Conservation (phyloP, 2,888 invertebrate genomes). For the Harpalus rufipes region DNA sequence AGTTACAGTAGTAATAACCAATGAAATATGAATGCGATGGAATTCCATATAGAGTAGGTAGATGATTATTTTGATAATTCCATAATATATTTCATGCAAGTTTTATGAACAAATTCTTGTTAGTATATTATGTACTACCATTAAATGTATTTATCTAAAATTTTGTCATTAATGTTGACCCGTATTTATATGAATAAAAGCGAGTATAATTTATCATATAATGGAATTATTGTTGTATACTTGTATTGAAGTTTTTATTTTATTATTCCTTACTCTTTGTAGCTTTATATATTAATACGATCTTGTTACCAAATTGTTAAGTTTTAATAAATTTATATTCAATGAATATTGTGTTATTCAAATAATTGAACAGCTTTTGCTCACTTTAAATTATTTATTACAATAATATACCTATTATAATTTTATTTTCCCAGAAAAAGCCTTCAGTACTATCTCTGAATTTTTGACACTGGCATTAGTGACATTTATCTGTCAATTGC, state of each 20-base stretch:
- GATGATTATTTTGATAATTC: not conserved
- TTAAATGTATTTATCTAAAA: not conserved
- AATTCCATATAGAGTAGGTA: not conserved
- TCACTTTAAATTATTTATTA: no score
- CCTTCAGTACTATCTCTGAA: no score
- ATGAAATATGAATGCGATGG: not conserved
- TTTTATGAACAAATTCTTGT: not conserved
- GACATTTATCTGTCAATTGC: no score
- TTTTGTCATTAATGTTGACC: not conserved
- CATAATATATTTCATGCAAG: not conserved
- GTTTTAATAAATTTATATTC: no score
- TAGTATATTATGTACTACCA: not conserved
- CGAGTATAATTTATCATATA: not conserved
- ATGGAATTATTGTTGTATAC: not conserved
- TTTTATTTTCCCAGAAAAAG: no score
- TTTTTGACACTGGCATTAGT: no score
- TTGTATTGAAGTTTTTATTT: not conserved
- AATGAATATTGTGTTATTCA: no score
- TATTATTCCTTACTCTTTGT: not conserved
- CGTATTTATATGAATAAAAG: not conserved
- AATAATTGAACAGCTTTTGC: no score
- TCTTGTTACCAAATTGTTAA: no score
- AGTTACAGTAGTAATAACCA: not conserved
- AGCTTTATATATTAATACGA: no score
- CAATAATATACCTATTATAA: no score